Evolutionary conservation across 2,113 vertebrate genomes (phyloP), one percentile per base, ranked within the genome.

Genomic region (Diglossa brunneiventris): DNA sequence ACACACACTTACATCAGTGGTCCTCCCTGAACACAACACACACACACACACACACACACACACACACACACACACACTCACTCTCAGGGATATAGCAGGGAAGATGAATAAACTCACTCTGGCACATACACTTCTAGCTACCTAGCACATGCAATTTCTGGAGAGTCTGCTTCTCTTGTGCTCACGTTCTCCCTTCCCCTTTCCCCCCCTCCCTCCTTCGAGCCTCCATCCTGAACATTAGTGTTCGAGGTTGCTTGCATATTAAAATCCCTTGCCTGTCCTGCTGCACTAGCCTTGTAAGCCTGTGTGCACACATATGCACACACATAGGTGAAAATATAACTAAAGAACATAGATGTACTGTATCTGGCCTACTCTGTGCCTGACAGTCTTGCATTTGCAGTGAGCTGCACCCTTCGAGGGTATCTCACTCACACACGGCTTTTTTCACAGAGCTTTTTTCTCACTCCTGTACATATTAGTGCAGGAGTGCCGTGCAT

Each of bases 111-210:
- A 94, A 97, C 61, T 96, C 64, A n/a, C 70, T 75, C 44, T 55
- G 83, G 47, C 85, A 87, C 80, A 87, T 44, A 23, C 68, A 91
- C 78, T 78, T 74, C 77, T 83, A 61, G 66, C 62, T 95, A 37
- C n/a, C 64, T 50, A 53, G 37, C 88, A 92, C 88, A 95, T 81
- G 72, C 46, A 92, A 74, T 97, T 93, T 85, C 66, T 94, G 90
- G 90, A 93, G 72, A 68, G 68, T 84, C 74, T 91, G 69, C 69
- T 62, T 77, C 63, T 80, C 77, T 74, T 5, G 3, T 1, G 6
- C 87, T 93, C 79, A 83, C 13, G 1, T 92, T 70, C 39, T 33
- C 39, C 21, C 46, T 69, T 88, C 21, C 17, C n/a, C 72, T 85
- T 83, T 74, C 11, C 17, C 28, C 27, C 37, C 20, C 42, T 19